Conservation (phyloP, 1,140 invertebrate species). For the Drosophila watanabei region DNA sequence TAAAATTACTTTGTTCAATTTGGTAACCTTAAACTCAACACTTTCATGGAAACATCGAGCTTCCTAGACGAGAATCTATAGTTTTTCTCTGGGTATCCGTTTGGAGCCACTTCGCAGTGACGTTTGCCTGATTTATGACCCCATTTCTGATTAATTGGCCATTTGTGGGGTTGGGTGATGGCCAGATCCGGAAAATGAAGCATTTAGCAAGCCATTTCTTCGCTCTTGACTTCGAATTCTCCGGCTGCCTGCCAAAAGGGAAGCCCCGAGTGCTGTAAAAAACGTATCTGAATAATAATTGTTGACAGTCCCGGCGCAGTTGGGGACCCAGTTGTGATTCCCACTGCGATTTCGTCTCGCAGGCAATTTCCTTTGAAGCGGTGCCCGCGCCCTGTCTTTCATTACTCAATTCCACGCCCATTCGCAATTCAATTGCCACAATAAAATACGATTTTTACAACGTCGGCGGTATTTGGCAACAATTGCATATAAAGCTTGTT, state of each 20-base stretch:
- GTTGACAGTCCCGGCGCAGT: conserved; percentile 58
- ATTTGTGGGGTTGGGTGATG: conserved; percentile 11
- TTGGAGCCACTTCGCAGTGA: conserved; percentile 20
- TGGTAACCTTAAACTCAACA: not conserved
- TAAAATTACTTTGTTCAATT: too few species aligned
- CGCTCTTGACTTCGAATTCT: conserved; percentile 16
- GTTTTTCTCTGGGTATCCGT: not conserved
- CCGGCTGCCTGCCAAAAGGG: conserved; percentile 43
- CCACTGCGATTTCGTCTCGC: conserved; percentile 26
- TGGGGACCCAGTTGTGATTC: conserved; percentile 44
- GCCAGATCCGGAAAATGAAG: conserved; percentile 5
- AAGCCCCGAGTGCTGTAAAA: conserved; percentile 38
- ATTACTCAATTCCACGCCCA: conserved; percentile 82
- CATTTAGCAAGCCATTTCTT: conserved; percentile 38
- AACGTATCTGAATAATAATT: conserved; percentile 78
- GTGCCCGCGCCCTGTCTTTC: conserved; percentile 49
- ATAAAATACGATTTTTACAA: conserved; percentile 79
- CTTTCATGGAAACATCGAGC: too few species aligned
- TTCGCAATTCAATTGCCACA: conserved; percentile 80
- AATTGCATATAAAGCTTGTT: conserved; percentile 55
- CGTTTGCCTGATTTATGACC: conserved; percentile 66
- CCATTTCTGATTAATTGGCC: conserved; percentile 65
- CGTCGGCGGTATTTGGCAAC: conserved; percentile 60
- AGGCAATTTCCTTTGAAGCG: conserved; percentile 38
- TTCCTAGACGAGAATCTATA: not conserved